A percentile compares a stretch with the other conserved stretches of the same genome.
These are phyloP conservation scores for Ornithorhynchus anatinus DNA, from an alignment of 2,113 vertebrate species.

Conservation along the genomic window DNA sequence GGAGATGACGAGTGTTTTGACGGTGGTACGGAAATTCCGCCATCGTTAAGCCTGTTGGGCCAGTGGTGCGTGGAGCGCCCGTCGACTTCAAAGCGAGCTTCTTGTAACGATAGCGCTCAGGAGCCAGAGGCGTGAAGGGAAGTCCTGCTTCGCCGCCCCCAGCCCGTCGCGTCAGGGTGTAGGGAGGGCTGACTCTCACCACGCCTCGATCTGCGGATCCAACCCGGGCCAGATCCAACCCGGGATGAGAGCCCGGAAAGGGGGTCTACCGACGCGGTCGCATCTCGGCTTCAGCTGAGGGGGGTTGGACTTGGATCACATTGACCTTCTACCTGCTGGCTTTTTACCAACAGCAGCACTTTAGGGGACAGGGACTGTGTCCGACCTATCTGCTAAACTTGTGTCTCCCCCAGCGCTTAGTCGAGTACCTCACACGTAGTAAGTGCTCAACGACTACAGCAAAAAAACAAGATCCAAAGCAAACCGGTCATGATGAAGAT, in stretches of 20 bases:
- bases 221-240: background rate
- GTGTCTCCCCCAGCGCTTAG: too few species aligned
- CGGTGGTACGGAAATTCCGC: too few species aligned
- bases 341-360: slow-evolving; percentile 70
- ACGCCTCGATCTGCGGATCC: background rate
- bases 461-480: too few species aligned
- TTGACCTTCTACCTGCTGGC: slow-evolving; percentile 65
- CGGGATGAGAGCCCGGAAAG: background rate
- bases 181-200: too few species aligned
- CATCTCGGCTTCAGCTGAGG: slow-evolving; percentile 54
- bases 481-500: slow-evolving; percentile 89
- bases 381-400: too few species aligned
- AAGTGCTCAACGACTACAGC: too few species aligned
- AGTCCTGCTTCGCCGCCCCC: background rate
- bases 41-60: too few species aligned
- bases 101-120: background rate
- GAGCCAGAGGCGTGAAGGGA: background rate
- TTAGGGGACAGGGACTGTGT: too few species aligned
- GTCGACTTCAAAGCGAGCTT: background rate
- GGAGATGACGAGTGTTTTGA: too few species aligned
- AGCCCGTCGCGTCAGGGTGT: background rate
- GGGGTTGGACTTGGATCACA: slow-evolving; percentile 84
- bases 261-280: background rate
- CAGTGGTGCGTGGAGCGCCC: slow-evolving; percentile 27
- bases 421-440: too few species aligned